phyloP scores from a whole-genome alignment of 2,797 vertebrate species.

The Strix occidentalis region DNA sequence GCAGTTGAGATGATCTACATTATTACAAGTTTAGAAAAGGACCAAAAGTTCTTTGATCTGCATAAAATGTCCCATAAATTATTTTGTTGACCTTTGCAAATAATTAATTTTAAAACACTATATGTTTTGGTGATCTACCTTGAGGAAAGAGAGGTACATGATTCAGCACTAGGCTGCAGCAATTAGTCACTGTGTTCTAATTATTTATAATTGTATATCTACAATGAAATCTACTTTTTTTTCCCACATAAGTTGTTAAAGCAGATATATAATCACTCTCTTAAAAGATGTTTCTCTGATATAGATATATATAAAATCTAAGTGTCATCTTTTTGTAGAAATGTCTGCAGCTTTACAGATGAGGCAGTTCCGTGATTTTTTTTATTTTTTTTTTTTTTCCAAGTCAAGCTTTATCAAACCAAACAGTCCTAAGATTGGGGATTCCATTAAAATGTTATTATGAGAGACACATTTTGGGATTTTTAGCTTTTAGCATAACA shows the following conservation, averaged over 20 bases:
- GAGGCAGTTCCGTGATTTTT: not conserved
- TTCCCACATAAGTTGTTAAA: not conserved
- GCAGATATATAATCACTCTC: not conserved
- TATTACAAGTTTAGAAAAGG: conserved; percentile 61
- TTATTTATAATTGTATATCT: not conserved
- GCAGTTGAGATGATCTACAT: conserved; percentile 46
- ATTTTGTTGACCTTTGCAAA: conserved; percentile 62
- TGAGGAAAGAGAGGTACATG: not conserved
- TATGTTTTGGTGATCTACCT: not conserved
- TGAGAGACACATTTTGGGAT: not conserved
- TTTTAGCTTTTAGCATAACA: not conserved
- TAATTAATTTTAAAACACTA: conserved; percentile 52
- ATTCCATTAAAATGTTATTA: not conserved
- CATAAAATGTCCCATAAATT: conserved; percentile 50
- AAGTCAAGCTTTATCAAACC: not conserved
- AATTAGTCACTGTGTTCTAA: not conserved
- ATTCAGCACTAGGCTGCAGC: not conserved
- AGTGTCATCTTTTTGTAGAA: not conserved
- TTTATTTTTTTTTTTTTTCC: not conserved
- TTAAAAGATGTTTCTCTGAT: not conserved
- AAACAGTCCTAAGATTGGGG: not conserved
- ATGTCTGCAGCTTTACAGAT: not conserved
- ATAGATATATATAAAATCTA: not conserved
- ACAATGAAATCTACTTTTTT: not conserved
- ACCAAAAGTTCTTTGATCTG: conserved; percentile 47